Percentiles rank a stretch among this genome's conserved stretches.
phyloP scores from a whole-genome alignment of 2,888 invertebrate species.

The Idaea biselata region DNA sequence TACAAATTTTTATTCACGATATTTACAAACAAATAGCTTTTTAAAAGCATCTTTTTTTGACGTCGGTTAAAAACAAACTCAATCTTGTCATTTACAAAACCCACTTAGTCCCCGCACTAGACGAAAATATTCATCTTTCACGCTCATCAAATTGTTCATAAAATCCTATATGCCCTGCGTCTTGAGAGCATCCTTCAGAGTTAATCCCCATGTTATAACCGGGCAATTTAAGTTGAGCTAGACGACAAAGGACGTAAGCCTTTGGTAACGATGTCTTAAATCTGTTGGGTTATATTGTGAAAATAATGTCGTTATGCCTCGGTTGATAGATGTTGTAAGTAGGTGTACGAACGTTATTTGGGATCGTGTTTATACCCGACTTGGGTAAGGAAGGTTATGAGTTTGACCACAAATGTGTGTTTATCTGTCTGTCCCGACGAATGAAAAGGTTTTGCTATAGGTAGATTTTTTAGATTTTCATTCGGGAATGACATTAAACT shows the following conservation, averaged over 20 bases:
- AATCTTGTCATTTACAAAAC: neutral
- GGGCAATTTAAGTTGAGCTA: neutral
- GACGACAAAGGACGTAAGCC: neutral
- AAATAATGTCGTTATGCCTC: neutral
- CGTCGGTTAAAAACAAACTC: neutral
- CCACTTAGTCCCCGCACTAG: neutral
- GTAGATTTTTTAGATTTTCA: no score
- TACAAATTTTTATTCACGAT: no score
- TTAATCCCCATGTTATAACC: neutral
- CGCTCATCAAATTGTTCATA: constrained; percentile 1
- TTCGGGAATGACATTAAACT: no score
- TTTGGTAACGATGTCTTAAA: neutral
- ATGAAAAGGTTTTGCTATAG: no score
- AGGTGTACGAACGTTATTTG: neutral
- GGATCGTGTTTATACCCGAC: neutral
- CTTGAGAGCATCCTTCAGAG: neutral
- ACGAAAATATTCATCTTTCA: neutral
- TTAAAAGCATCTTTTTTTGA: neutral
- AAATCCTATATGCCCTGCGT: neutral
- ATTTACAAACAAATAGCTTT: no score
- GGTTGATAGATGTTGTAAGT: neutral
- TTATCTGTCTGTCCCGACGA: no score
- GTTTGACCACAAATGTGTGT: no score
- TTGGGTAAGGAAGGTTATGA: no score
- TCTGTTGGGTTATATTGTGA: neutral